phyloP scores from a whole-genome alignment of 2,113 vertebrate genomes.

The Tetrax tetrax region DNA sequence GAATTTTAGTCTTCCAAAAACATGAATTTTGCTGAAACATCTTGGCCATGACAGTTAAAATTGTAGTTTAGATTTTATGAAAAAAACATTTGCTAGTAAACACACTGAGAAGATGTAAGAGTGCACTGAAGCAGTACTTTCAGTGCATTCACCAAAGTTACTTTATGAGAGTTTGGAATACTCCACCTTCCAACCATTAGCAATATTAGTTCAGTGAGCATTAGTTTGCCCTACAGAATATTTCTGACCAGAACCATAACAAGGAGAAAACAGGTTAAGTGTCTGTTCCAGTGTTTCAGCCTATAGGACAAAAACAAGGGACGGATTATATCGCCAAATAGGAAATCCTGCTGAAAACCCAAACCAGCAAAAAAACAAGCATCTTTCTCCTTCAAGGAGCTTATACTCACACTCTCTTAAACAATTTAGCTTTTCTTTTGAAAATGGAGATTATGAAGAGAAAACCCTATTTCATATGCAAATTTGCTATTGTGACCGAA shows the following conservation, averaged over 20 bases:
- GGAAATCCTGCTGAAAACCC: not conserved
- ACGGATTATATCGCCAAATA: not conserved
- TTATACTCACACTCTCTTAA: not conserved
- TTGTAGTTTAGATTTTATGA: not conserved
- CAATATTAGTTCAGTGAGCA: not conserved
- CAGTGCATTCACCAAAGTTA: not conserved
- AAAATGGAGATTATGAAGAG: not conserved
- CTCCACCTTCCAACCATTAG: not conserved
- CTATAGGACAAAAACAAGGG: not conserved
- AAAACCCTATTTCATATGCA: not conserved
- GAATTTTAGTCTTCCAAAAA: not conserved
- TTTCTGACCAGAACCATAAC: not conserved
- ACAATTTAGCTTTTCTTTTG: not conserved
- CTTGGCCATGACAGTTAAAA: not conserved
- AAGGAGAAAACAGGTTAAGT: not conserved
- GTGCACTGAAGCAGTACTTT: not conserved
- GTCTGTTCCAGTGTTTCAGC: not conserved
- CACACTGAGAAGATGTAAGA: not conserved
- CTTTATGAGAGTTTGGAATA: not conserved
- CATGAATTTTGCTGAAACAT: not conserved
- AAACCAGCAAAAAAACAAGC: not conserved
- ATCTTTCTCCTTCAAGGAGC: not conserved
- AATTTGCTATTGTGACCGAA: not conserved
- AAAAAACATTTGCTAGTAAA: not conserved
- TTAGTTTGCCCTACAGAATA: not conserved